A percentile compares a stretch with the other conserved stretches of the same genome.
Conservation (phyloP, 2,797 vertebrate species). For the Setipinna tenuifilis region DNA sequence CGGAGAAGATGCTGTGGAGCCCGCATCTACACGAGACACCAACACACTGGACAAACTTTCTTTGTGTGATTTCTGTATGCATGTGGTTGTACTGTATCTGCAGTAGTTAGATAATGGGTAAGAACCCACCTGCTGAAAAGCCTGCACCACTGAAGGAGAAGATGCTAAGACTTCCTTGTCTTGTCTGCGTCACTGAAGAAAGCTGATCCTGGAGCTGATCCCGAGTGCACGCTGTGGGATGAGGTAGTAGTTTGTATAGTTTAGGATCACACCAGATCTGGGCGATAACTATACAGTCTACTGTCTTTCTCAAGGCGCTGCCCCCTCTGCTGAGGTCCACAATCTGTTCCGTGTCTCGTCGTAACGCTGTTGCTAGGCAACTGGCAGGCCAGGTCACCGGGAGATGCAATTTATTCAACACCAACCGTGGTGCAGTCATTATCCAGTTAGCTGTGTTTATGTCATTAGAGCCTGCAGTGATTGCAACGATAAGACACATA, state of each 20-base stretch:
- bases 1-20: too few species aligned
- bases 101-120: not conserved
- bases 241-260: constrained; percentile 99
- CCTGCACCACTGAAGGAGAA: not conserved
- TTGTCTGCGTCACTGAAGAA: not conserved
- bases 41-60: not conserved
- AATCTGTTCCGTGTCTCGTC: not conserved
- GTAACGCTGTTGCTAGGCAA: constrained; percentile 29
- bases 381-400: not conserved
- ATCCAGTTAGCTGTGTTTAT: constrained; percentile 23
- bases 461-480: not conserved
- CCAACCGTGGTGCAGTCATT: not conserved
- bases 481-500: not conserved
- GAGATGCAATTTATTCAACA: constrained; percentile 17
- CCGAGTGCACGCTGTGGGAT: constrained; percentile 80
- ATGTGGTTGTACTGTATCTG: not conserved
- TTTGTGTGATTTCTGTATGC: not conserved
- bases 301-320: constrained; percentile 93
- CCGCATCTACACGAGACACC: not conserved
- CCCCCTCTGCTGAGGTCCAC: not conserved
- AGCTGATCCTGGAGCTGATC: not conserved
- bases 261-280: constrained; percentile 99
- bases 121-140: too few species aligned
- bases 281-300: constrained; percentile 99
- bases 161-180: not conserved